Base-by-base conservation (phyloP, 2,113 vertebrate species). In the Anolis carolinensis region DNA sequence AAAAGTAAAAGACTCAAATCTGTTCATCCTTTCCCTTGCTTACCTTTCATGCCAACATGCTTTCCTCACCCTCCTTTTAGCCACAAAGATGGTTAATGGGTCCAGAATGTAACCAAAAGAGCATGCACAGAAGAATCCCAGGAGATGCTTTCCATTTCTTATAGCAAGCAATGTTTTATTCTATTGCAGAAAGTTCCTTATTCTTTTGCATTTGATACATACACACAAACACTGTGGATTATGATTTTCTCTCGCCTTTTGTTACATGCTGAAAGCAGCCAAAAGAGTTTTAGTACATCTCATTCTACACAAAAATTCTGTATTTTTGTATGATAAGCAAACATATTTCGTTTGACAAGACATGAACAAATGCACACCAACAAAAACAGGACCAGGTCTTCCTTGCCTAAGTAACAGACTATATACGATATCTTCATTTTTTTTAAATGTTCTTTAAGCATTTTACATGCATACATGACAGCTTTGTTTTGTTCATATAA, bases 401-500 rank as follows among this genome's bases (percentile, higher is more conserved):
- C 70, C 55, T 36, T 80, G 72, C 88, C 82, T 72, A 78, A 34
- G 1, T 68, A 89, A 59, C 88, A 88, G 85, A 81, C 91, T 78
- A 90, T 83, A 81, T 62, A 74, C n/a, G 68, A 74, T 78, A 74
- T 59, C 74, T 59, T 16, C 65, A 89, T 75, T 82, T 44, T 44
- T 85, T 59, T 34, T 9, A 88, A 80, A 85, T 25, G 73, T 70
- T 44, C 91, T 82, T 79, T 87, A 92, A 91, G 84, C 91, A 91
- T 91, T 88, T 86, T 65, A 79, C 16, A 84, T 87, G 82, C 90
- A 92, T 93, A 89, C 86, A 84, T 73, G 89, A 79, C 88, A 93
- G 89, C 86, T 88, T 87, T 82, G 81, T 90, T 94, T 94, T 89
- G 89, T 93, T 94, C 93, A 92, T 89, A 90, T 86, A 87, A 92